Conservation (phyloP, 1,140 invertebrate genomes). For the Druon quercuslanigerum region DNA sequence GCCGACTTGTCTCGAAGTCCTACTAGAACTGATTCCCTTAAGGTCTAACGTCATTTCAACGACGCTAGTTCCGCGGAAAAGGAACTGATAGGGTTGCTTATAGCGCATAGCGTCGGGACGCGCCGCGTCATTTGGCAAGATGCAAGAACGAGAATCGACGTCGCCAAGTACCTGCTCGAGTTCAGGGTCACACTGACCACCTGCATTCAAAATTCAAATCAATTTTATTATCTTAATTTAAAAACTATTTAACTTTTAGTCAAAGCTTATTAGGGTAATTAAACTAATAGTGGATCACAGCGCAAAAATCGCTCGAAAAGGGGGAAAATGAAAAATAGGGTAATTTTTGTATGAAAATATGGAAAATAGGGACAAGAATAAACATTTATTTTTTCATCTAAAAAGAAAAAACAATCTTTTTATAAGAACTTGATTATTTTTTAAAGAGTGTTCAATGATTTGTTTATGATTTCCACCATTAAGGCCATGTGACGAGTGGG, state of each 20-base stretch:
- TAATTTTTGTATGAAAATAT: too few relatives aligned
- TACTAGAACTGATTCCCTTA: slow-evolving; percentile 45
- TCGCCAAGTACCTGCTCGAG: background rate
- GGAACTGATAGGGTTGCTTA: slow-evolving; percentile 57
- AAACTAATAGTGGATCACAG: too few relatives aligned
- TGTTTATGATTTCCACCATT: too few relatives aligned
- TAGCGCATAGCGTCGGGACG: slow-evolving; percentile 65
- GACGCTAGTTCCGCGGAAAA: slow-evolving; percentile 53
- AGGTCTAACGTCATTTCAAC: slow-evolving; percentile 30
- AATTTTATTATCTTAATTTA: background rate
- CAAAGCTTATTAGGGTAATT: background rate
- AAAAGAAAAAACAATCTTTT: too few relatives aligned
- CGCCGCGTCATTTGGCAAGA: slow-evolving; percentile 46
- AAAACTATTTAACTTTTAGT: background rate
- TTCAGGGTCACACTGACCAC: slow-evolving; percentile 3
- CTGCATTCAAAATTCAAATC: background rate
- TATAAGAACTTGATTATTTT: too few relatives aligned
- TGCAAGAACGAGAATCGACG: background rate
- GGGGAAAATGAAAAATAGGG: too few relatives aligned
- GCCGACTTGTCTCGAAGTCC: slow-evolving; percentile 41
- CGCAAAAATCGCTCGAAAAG: too few relatives aligned
- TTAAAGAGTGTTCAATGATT: too few relatives aligned
- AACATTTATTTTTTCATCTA: too few relatives aligned
- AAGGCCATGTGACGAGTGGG: too few relatives aligned
- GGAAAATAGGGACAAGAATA: too few relatives aligned